Conservation (phyloP, 1,140 invertebrate genomes). For the Drosophila persimilis region DNA sequence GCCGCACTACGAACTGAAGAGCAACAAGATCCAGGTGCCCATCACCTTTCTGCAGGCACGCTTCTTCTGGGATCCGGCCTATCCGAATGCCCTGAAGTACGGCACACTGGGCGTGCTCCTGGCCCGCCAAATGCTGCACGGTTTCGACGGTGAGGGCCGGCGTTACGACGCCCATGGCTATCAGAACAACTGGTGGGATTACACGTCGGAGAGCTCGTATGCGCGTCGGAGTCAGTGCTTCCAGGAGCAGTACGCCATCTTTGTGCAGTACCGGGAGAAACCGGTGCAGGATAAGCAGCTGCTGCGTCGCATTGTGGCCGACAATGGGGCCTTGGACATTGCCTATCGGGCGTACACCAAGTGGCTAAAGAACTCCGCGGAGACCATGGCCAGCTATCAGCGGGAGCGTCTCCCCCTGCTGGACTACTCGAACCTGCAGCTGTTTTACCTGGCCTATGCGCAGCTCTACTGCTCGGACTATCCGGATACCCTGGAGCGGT, state of each 20-base stretch:
- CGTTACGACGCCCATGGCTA: slow-evolving; percentile 97
- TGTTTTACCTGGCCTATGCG: slow-evolving; percentile 96
- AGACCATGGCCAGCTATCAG: slow-evolving; percentile 78
- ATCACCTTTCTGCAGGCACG: slow-evolving; percentile 96
- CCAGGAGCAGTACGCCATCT: slow-evolving; percentile 91
- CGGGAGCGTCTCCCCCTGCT: slow-evolving; percentile 90
- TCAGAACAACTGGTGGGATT: slow-evolving; percentile 98
- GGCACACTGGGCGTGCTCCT: slow-evolving; percentile 97
- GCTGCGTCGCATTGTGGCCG: slow-evolving; percentile 92
- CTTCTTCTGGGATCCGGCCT: slow-evolving; percentile 93
- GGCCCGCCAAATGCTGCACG: slow-evolving; percentile 96
- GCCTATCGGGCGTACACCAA: slow-evolving; percentile 92
- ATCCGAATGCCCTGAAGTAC: slow-evolving; percentile 95
- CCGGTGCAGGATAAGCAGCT: slow-evolving; percentile 86
- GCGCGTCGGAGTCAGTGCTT: slow-evolving; percentile 94
- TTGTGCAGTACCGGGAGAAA: slow-evolving; percentile 55
- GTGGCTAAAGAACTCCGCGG: slow-evolving; percentile 85
- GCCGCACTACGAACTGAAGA: slow-evolving; percentile 93
- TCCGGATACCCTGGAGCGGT: slow-evolving; percentile 53
- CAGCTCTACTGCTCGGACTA: slow-evolving; percentile 85
- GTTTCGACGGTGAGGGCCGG: slow-evolving; percentile 96
- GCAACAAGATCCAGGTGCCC: slow-evolving; percentile 98
- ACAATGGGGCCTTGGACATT: slow-evolving; percentile 96
- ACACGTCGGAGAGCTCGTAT: slow-evolving; percentile 93
- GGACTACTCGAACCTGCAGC: slow-evolving; percentile 90